Percentiles rank a stretch among this genome's conserved stretches.
phyloP scores from a whole-genome alignment of 37 sponge, comb jelly and placozoan genomes.

The Cladorhizidae sp. region DNA sequence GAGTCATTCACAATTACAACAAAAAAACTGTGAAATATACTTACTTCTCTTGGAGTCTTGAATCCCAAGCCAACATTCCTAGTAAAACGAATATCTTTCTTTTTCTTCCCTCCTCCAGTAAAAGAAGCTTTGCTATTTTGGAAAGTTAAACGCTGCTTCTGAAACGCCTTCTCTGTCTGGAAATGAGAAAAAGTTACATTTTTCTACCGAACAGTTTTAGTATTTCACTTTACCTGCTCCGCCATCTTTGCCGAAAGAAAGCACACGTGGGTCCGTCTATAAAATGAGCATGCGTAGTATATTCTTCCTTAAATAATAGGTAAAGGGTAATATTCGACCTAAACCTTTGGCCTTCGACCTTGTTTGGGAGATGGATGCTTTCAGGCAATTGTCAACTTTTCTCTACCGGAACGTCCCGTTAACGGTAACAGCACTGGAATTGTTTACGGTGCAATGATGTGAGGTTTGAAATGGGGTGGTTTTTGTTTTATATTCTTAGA shows the following conservation, averaged over 20 bases:
- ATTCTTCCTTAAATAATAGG: no score
- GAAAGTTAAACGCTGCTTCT: slow-evolving; percentile 89
- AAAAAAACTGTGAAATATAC: no score
- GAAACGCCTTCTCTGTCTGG: slow-evolving; percentile 96
- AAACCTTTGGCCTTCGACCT: no score
- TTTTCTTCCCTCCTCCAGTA: slow-evolving; percentile 53
- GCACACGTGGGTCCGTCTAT: slow-evolving; percentile 9
- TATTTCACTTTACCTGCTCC: slow-evolving; percentile 76
- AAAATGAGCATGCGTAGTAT: slow-evolving; percentile 55
- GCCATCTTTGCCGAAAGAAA: slow-evolving; percentile 63
- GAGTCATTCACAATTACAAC: not conserved
- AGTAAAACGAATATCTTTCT: slow-evolving; percentile 80
- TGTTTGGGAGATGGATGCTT: no score
- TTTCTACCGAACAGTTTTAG: not conserved
- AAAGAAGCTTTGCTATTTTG: slow-evolving; percentile 82
- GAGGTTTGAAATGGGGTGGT: no score
- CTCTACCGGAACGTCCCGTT: no score
- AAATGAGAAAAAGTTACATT: not conserved
- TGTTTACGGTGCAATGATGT: no score
- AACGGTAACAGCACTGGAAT: no score
- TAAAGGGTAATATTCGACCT: no score
- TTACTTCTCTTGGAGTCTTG: slow-evolving; percentile 95
- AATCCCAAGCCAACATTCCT: slow-evolving; percentile 97
- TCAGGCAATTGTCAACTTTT: no score
- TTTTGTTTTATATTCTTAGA: no score